These are phyloP conservation scores for Drosophila siamana DNA, from an alignment of 2,888 invertebrate genomes.

Conservation along the genomic window DNA sequence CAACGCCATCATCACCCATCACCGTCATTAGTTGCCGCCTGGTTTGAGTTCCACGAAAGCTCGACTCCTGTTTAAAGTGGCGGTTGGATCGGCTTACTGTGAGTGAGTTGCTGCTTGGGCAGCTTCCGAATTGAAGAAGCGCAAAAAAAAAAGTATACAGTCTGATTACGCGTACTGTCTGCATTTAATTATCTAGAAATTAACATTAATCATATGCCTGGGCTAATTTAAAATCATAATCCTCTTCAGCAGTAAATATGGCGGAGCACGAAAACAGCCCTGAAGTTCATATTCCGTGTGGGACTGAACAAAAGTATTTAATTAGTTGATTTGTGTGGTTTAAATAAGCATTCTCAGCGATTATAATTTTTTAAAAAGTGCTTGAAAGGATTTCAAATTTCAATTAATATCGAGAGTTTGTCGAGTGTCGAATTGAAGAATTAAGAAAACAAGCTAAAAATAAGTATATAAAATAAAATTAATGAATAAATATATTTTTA, in stretches of 20 bases:
- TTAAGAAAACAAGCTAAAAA: too few species aligned
- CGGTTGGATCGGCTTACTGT: constrained; percentile 17
- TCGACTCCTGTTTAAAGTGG: constrained; percentile 66
- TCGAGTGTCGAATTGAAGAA: too few species aligned
- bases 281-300: neutral
- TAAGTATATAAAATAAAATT: too few species aligned
- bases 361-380: neutral
- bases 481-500: too few species aligned
- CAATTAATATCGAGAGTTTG: too few species aligned
- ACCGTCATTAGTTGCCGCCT: constrained; percentile 71
- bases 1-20: constrained; percentile 34
- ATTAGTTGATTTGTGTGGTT: neutral
- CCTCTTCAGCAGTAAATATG: neutral
- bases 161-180: constrained; percentile 37
- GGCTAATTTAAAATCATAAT: constrained; percentile 28
- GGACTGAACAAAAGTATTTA: neutral
- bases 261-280: neutral
- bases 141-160: constrained; percentile 8
- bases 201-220: constrained; percentile 68
- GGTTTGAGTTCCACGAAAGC: constrained; percentile 45
- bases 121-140: constrained; percentile 43
- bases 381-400: too few species aligned
- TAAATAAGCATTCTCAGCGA: neutral
- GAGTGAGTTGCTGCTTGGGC: constrained; percentile 29
- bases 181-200: constrained; percentile 71